Evolutionary conservation across 2,888 invertebrate species (phyloP), one percentile per base, ranked within the genome.

Genomic region (Aplocera efformata): DNA sequence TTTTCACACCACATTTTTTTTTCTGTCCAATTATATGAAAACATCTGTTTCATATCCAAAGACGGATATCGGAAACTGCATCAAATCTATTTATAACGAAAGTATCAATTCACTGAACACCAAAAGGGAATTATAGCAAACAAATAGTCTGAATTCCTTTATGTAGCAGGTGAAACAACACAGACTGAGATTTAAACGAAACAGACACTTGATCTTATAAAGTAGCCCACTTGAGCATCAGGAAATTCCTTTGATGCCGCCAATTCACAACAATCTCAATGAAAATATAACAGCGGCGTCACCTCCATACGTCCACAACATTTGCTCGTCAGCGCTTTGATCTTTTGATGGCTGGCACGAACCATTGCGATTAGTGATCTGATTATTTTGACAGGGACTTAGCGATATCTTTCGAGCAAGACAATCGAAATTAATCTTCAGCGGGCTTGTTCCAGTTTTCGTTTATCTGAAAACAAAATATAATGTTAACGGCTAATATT

Each of bases 211-310:
- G 62, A 67, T 68, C 67, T 64, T 74, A 71, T 74, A 68, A 69
- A 78, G 68, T 63, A 63, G 65, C 63, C 65, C 69, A 69, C 70
- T 74, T 72, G 79, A 65, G 67, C 72, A 70, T 63, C 80, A 77
- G 79, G 79, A 85, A 82, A 83, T 83, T 77, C 81, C 81, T 84
- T 80, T 80, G 80, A 80, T 72, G 71, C 63, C 59, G 66, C 60
- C 70, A 71, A 73, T 74, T 71, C 76, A 73, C 64, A 75, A 79
- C 77, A 79, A 79, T 74, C 67, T 58, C 66, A 67, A 67, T 65
- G 74, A 76, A 78, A 81, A 79, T 75, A 77, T 77, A 72, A 71
- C 67, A 65, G 52, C 58, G 42, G 72, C 79, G 76, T 80, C 72
- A 72, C 56, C 48, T 47, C 24, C 70, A 72, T 76, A 44, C 33